A percentile compares a stretch with the other conserved stretches of the same genome.
These are phyloP conservation scores for Acinonyx jubatus DNA, from an alignment of 2,113 vertebrate species.

Conservation along the genomic window DNA sequence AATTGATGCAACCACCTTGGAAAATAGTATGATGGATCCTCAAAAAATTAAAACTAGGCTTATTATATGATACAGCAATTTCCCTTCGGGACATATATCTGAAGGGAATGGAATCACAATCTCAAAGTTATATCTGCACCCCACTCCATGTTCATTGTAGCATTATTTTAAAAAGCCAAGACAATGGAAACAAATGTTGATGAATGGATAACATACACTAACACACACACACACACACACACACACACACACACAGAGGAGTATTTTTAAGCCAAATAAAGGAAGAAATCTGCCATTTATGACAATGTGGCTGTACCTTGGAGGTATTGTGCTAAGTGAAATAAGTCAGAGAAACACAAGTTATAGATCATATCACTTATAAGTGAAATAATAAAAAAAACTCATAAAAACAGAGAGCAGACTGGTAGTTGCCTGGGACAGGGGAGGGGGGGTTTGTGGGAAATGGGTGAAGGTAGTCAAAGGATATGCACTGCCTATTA, in stretches of 20 bases:
- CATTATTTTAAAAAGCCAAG: neutral
- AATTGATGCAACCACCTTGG: neutral
- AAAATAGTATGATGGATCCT: neutral
- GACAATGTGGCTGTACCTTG: neutral
- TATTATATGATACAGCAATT: neutral
- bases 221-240: neutral
- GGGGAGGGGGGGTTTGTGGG: no score
- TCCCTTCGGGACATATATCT: neutral
- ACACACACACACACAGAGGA: neutral
- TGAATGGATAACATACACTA: neutral
- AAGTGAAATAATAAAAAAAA: neutral
- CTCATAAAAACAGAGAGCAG: neutral
- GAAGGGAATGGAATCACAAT: neutral
- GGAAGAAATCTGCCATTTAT: neutral
- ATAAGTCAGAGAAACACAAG: neutral
- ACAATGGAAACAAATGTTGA: neutral
- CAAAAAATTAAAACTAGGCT: neutral
- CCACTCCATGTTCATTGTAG: neutral
- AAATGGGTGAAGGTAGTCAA: neutral
- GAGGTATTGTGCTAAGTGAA: neutral
- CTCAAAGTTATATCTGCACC: neutral
- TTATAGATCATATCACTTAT: neutral
- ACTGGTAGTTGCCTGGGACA: neutral
- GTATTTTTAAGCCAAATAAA: neutral
- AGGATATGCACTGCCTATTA: neutral